phyloP scores from a whole-genome alignment of 2,113 vertebrate genomes.

The Lophochroa leadbeateri region DNA sequence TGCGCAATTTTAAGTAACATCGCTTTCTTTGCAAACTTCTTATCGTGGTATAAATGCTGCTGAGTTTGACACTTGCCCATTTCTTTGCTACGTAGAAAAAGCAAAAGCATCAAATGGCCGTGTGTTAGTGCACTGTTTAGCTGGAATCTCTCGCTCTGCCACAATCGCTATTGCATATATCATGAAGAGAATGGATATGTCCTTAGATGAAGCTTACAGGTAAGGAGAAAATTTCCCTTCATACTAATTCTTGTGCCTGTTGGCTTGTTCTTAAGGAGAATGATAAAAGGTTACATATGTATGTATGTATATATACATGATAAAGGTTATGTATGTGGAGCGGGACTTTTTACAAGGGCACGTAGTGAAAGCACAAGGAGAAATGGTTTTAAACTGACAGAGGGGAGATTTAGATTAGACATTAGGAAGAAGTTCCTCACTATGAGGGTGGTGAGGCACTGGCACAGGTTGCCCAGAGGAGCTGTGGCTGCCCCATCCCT shows the following conservation, averaged over 20 bases:
- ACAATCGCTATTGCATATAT: slow-evolving; percentile 85
- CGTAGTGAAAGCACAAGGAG: background rate
- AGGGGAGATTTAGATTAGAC: background rate
- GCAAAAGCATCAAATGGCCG: slow-evolving; percentile 86
- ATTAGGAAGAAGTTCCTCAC: background rate
- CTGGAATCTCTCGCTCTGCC: slow-evolving; percentile 83
- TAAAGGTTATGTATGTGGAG: background rate
- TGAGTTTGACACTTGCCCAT: slow-evolving; percentile 11
- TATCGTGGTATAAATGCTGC: background rate
- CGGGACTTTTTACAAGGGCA: background rate
- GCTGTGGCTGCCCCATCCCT: background rate
- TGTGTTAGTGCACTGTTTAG: slow-evolving; percentile 81
- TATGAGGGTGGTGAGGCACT: background rate
- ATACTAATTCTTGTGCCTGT: background rate
- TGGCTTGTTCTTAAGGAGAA: background rate
- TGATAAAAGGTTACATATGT: background rate
- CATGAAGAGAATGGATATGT: slow-evolving; percentile 86
- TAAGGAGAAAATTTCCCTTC: slow-evolving; percentile 31
- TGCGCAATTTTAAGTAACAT: background rate
- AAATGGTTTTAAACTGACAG: background rate
- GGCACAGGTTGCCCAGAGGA: background rate
- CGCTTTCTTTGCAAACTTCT: background rate
- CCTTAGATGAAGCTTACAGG: slow-evolving; percentile 84
- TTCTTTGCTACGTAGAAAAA: slow-evolving; percentile 79
- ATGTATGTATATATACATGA: background rate